These are phyloP conservation scores for Suricata suricatta DNA, from an alignment of 2,113 vertebrate genomes.

Conservation along the genomic window DNA sequence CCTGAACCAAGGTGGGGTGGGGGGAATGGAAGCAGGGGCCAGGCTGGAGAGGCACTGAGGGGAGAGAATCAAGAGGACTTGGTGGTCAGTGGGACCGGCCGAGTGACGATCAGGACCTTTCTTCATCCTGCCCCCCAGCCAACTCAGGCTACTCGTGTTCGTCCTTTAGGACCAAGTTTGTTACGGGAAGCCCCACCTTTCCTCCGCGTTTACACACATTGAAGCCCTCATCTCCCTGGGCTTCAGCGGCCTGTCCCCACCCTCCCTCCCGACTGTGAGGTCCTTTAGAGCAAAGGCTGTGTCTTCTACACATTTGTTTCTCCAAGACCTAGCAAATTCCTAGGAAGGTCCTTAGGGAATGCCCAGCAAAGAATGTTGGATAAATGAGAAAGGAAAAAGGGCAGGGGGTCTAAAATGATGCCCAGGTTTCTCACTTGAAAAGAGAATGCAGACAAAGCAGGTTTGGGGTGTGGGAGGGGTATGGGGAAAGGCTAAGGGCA, in stretches of 20 bases:
- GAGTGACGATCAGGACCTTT: background rate
- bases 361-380: background rate
- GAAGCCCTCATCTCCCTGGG: too few species aligned
- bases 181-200: background rate
- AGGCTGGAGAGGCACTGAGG: background rate
- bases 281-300: background rate
- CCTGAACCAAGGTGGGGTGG: background rate
- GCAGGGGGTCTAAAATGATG: background rate
- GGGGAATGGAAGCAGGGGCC: background rate
- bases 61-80: background rate
- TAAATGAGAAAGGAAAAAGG: background rate
- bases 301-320: background rate
- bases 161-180: background rate
- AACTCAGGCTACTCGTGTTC: background rate
- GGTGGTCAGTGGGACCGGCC: background rate
- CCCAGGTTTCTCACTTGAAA: background rate
- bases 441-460: background rate
- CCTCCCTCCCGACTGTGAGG: background rate
- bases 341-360: background rate
- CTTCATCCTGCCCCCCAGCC: too few species aligned
- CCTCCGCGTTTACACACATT: background rate
- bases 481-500: background rate
- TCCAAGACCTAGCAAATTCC: background rate
- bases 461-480: background rate
- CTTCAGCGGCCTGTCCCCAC: background rate